A percentile compares a stretch with the other conserved stretches of the same genome.
These are phyloP conservation scores for Diprion similis DNA, from an alignment of 1,140 invertebrate genomes.

Conservation along the genomic window DNA sequence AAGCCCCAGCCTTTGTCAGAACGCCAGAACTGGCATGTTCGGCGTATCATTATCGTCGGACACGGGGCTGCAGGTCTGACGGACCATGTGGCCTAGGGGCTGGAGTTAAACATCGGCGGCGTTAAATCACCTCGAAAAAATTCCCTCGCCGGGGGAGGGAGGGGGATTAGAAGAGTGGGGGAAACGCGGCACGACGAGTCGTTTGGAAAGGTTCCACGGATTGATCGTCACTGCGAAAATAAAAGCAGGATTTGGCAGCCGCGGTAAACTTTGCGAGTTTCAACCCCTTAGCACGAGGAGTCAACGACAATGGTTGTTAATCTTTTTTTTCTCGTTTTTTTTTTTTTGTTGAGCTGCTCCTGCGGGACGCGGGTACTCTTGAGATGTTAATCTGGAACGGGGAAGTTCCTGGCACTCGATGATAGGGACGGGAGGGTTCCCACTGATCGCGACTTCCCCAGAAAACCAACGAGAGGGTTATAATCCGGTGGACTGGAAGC, in stretches of 20 bases:
- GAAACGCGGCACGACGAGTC: no score
- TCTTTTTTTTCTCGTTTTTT: background rate
- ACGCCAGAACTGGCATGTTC: background rate
- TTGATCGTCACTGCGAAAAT: no score
- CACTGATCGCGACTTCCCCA: background rate
- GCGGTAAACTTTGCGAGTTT: background rate
- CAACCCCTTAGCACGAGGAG: background rate
- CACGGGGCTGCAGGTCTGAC: no score
- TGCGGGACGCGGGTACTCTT: background rate
- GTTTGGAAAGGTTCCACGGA: no score
- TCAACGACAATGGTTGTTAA: background rate
- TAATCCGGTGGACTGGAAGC: background rate
- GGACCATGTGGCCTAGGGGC: no score
- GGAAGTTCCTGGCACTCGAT: background rate
- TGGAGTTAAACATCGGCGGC: no score
- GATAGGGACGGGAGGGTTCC: background rate
- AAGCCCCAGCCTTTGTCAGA: background rate
- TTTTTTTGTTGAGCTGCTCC: background rate
- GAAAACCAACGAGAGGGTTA: conserved; percentile 5
- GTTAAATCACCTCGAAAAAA: no score
- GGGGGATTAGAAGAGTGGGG: no score
- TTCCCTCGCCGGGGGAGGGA: no score
- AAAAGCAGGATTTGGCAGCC: no score
- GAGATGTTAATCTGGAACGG: background rate
- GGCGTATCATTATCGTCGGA: no score